A percentile compares a stretch with the other conserved stretches of the same genome.
phyloP scores from a whole-genome alignment of 2,113 vertebrate species.

The Tupaia chinensis region DNA sequence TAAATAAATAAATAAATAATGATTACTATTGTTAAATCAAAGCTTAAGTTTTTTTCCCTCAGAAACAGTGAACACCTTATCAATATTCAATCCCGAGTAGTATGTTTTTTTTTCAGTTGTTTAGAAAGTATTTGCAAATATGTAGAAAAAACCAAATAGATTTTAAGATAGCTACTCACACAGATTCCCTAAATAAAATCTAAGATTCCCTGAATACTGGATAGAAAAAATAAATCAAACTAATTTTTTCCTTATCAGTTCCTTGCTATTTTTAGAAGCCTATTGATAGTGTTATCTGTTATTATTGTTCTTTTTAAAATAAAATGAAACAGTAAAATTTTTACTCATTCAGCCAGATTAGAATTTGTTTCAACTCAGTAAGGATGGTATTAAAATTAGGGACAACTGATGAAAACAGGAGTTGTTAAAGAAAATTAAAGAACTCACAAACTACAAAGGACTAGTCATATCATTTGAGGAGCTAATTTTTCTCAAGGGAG shows the following conservation, averaged over 20 bases:
- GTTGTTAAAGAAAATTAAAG: slow-evolving; percentile 46
- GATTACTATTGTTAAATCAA: neutral
- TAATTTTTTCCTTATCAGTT: neutral
- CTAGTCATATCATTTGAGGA: neutral
- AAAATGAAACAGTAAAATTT: neutral
- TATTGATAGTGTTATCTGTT: neutral
- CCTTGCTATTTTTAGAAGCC: neutral
- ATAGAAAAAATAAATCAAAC: neutral
- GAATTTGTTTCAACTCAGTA: slow-evolving; percentile 14
- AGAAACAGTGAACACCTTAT: neutral
- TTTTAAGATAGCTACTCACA: neutral
- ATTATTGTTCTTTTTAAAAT: neutral
- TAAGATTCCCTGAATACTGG: neutral
- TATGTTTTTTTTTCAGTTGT: neutral
- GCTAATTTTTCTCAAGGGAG: slow-evolving; percentile 16
- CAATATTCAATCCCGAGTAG: neutral
- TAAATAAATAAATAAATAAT: neutral
- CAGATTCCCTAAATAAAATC: neutral
- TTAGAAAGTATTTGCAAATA: neutral
- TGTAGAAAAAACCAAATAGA: neutral
- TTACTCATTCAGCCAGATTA: neutral
- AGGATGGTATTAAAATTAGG: slow-evolving; percentile 10
- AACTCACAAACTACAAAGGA: neutral
- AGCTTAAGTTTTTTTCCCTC: neutral
- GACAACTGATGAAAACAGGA: slow-evolving; percentile 24